Evolutionary conservation across 1,140 invertebrate species (phyloP).

Genomic region (Caenorhabditis elegans): DNA sequence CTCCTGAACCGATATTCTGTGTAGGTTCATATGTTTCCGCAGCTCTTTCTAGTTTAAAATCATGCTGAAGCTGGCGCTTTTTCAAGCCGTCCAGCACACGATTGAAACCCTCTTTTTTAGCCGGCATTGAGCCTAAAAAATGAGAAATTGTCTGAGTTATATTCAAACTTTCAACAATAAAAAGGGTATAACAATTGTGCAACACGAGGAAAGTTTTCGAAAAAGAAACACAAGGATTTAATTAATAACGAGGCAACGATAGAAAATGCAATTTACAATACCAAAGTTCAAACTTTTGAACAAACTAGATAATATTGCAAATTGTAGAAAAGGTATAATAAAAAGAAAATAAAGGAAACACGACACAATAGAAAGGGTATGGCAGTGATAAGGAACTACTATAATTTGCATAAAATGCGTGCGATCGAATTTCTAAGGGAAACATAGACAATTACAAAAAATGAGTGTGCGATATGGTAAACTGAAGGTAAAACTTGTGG

Average conservation of each 20-base stretch:
- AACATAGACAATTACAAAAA: too few species aligned
- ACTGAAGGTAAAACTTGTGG: too few species aligned
- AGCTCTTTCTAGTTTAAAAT: conserved; percentile 66
- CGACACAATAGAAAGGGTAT: neutral
- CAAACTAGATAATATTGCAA: neutral
- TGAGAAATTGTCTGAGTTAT: neutral
- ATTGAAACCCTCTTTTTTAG: conserved; percentile 47
- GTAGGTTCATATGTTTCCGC: conserved; percentile 52
- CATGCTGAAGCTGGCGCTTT: conserved; percentile 48
- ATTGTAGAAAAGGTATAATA: neutral
- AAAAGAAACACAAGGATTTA: too few species aligned
- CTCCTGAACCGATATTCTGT: conserved; percentile 69
- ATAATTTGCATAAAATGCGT: neutral
- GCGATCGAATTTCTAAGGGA: too few species aligned
- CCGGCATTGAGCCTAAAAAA: conserved; percentile 37
- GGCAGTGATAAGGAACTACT: neutral
- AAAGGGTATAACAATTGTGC: neutral
- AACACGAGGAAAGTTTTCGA: too few species aligned
- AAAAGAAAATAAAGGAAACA: neutral
- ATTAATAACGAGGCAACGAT: too few species aligned
- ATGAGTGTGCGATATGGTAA: too few species aligned
- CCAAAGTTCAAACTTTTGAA: neutral
- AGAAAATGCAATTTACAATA: neutral
- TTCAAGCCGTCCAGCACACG: conserved; percentile 50
- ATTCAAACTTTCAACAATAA: neutral